Base-by-base conservation (phyloP, 2,797 vertebrate genomes). In the Amblyopsis hoosieri region DNA sequence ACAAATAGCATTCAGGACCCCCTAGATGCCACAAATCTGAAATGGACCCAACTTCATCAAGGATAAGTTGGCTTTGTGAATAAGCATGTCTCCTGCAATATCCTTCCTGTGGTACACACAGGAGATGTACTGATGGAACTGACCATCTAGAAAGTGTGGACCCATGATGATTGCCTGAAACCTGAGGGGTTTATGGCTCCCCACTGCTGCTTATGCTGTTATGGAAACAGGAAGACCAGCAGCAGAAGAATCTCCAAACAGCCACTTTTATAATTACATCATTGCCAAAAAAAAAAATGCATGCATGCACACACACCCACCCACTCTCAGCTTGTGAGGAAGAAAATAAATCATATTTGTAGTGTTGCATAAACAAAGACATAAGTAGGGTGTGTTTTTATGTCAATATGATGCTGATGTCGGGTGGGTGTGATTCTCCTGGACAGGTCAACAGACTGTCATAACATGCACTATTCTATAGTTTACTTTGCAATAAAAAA, bases 81-180 rank as follows among this genome's bases (percentile, higher is more conserved):
- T 14, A 52, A 68, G 46, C 29, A 80, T 71, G 86, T 80, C 19
- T 74, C 68, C 46, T 15, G 81, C 65, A 59, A 71, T 79, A 78
- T 91, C 83, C 84, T 87, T 88, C 86, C 86, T 84, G 71, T 51
- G 62, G 85, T 72, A 57, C 37, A 51, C 2, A 51, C 1, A 15
- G 78, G 87, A 68, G 70, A n/a, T 33, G 33, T 33, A 56, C 69
- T 66, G 72, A 80, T 74, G 69, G 3, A 82, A 70, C 69, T 66
- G 64, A 71, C n/a, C 54, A 54, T 62, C 13, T 54, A 62, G 52
- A 64, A 74, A 82, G 45, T 11, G 64, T 62, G 62, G 62, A 68
- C 80, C 67, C 67, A 12, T 45, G 76, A 60, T 65, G 69, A 31
- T 48, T 11, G n/a, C 33, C 19, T 55, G 62, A 78, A 75, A 84